Percentiles rank a stretch among this genome's conserved stretches.
These are phyloP conservation scores for Drosophila kurseongensis DNA, from an alignment of 1,140 invertebrate species.

Conservation along the genomic window DNA sequence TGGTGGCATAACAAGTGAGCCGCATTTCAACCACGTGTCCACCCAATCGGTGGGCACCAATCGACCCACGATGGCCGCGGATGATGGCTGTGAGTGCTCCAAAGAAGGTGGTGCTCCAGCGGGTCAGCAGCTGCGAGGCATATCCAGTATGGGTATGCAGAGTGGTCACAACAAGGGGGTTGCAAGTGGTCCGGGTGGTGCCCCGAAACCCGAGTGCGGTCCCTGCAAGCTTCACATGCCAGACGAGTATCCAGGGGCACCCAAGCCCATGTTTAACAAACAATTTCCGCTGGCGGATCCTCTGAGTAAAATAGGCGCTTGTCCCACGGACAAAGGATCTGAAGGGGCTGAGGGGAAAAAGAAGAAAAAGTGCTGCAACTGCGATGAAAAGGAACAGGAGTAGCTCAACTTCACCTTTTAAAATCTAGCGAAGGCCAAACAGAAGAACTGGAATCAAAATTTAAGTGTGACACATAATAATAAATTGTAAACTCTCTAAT, in stretches of 20 bases:
- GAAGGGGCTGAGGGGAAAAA: background rate
- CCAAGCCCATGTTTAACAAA: slow-evolving; percentile 7
- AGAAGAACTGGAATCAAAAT: slow-evolving; percentile 7
- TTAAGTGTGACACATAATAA: slow-evolving; percentile 1
- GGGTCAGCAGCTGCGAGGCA: background rate
- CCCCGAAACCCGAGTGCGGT: background rate
- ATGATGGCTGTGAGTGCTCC: background rate
- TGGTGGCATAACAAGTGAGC: background rate
- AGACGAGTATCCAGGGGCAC: background rate
- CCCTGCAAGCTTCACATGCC: background rate
- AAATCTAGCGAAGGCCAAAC: slow-evolving; percentile 2
- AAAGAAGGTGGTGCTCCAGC: background rate
- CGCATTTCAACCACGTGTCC: background rate
- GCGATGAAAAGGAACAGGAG: background rate
- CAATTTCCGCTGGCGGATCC: slow-evolving; percentile 28
- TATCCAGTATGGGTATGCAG: background rate
- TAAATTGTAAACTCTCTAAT: no score
- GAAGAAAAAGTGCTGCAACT: slow-evolving; percentile 17
- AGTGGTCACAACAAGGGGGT: background rate
- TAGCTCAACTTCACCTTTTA: background rate
- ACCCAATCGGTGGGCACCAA: slow-evolving; percentile 3
- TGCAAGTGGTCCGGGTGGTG: background rate
- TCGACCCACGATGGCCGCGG: background rate
- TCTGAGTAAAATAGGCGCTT: background rate
- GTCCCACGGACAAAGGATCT: background rate